Evolutionary conservation across 64 coral and sea anemone species (phyloP).

Genomic region (Montipora cactus): DNA sequence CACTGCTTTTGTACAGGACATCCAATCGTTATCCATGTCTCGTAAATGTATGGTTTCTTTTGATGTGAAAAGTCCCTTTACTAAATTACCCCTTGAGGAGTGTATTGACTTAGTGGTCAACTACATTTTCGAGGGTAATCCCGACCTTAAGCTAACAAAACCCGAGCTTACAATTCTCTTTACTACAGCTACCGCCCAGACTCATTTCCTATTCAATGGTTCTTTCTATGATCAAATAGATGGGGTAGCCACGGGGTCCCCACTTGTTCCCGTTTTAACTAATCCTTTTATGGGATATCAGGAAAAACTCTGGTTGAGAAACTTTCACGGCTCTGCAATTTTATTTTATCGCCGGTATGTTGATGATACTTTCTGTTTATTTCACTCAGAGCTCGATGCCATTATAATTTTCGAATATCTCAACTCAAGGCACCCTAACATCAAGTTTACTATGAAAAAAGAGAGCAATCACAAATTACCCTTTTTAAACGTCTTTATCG

Average conservation of each 20-base stretch:
- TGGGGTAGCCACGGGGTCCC: conserved; percentile 7
- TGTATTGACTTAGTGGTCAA: not conserved
- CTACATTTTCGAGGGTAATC: not conserved
- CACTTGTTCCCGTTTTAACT: not conserved
- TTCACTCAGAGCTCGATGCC: not conserved
- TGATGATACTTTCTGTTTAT: not conserved
- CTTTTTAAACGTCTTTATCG: no score
- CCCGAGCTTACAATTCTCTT: not conserved
- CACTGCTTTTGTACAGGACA: no score
- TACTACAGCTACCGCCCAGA: no score
- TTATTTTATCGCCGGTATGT: not conserved
- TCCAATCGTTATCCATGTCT: no score
- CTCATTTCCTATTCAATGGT: conserved; percentile 10
- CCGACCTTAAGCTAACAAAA: not conserved
- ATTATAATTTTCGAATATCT: not conserved
- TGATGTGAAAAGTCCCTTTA: no score
- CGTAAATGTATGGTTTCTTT: no score
- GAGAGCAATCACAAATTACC: no score
- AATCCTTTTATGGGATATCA: not conserved
- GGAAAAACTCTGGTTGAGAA: not conserved
- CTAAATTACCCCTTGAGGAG: no score
- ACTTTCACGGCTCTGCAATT: not conserved
- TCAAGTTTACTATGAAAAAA: no score
- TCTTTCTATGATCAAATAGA: conserved; percentile 36
- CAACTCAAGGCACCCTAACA: no score